Base-by-base conservation (phyloP, 53 echinoderm and acorn worm genomes). In the Mesocentrotus franciscanus region DNA sequence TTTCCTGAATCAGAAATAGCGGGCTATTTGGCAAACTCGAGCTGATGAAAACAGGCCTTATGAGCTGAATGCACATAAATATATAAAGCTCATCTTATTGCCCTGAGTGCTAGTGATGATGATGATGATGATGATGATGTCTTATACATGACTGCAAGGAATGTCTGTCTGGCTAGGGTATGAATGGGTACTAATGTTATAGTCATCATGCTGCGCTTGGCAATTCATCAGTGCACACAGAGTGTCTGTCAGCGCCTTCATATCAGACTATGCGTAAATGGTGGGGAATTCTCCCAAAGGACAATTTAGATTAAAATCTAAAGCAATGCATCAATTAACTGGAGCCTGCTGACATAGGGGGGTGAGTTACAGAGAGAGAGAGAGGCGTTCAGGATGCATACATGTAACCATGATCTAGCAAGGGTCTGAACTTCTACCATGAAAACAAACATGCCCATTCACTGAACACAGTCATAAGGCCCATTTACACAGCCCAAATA, bases 131-230 rank as follows among this genome's bases (percentile, higher is more conserved):
- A 87, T 87, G 56, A 87, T 87, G 58, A 87, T 87, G 87, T 87
- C 14, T 87, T 87, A 11, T 58, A n/a, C 87, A 87, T 26, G 56
- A 58, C 58, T 57, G 24, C 26, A 13, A 87, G 58, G 87, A 87
- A 87, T 87, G 57, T 58, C 56, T 4, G 85, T 57, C n/a, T n/a
- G 87, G 58, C 57, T 56, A 10, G 49, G 26, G 1, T 87, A 87
- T 87, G 87, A 87, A 87, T 87, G 87, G 57, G 29, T 58, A 15
- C 87, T 87, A 87, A 87, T 87, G 87, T 87, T 87, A 87, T 57
- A 87, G 58, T 87, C 87, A 87, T 87, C 87, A 87, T n/a, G n/a
- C 27, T 9, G 87, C 13, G 58, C 87, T 87, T 87, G 87, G 12
- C 87, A 26, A 87, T 87, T 87, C 87, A 26, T 57, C 87, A 27